Evolutionary conservation across 1,140 invertebrate genomes (phyloP).

Genomic region (Theocolax elegans): DNA sequence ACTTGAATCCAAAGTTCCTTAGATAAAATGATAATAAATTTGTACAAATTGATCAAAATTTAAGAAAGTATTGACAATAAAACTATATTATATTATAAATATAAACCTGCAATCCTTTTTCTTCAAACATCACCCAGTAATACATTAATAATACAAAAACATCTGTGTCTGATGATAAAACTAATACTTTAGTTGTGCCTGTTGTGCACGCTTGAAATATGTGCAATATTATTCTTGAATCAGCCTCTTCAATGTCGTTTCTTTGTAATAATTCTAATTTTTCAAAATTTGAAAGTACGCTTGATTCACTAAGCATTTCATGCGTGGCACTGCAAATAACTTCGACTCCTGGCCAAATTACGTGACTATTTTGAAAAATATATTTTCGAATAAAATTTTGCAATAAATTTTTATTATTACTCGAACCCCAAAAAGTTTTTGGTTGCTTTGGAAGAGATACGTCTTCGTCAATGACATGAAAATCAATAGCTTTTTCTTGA

Average conservation of each 20-base stretch:
- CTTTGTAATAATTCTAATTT: not conserved
- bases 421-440: not conserved
- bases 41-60: no score
- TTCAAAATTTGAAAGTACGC: not conserved
- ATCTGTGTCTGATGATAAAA: not conserved
- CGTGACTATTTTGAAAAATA: not conserved
- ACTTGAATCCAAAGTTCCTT: constrained; percentile 4
- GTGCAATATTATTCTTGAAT: constrained; percentile 5
- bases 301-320: not conserved
- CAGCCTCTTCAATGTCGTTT: constrained; percentile 9
- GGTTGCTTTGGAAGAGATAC: no score
- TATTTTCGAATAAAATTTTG: constrained; percentile 3
- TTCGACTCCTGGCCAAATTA: not conserved
- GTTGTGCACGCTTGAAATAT: no score
- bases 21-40: not conserved
- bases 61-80: no score
- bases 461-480: no score
- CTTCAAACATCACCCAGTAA: no score
- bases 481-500: no score
- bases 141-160: not conserved
- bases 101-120: no score
- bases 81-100: no score
- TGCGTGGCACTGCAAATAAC: constrained; percentile 7
- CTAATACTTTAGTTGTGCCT: no score
- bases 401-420: not conserved